phyloP scores from a whole-genome alignment of 2,888 invertebrate species.

The Amiota minor region DNA sequence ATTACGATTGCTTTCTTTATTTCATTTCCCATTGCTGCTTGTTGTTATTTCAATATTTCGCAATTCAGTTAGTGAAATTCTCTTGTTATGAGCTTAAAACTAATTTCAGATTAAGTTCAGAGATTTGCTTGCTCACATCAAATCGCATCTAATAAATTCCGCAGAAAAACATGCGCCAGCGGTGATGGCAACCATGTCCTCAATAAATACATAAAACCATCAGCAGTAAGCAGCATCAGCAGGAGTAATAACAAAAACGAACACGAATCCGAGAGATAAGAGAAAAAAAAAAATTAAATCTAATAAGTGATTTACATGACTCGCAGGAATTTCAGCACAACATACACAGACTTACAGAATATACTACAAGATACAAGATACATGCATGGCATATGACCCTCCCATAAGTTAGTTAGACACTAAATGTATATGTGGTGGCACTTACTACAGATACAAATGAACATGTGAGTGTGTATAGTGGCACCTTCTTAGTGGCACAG shows the following conservation, averaged over 20 bases:
- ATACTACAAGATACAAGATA: no score
- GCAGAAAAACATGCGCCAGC: conserved; percentile 45
- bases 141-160: conserved; percentile 33
- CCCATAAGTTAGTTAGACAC: no score
- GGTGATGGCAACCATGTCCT: background rate
- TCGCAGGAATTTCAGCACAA: conserved; percentile 59
- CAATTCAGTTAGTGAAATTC: conserved; percentile 64
- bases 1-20: conserved; percentile 40
- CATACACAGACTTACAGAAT: no score
- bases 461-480: no score
- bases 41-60: conserved; percentile 38
- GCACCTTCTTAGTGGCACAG: no score
- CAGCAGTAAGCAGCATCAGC: conserved; percentile 16
- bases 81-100: conserved; percentile 67
- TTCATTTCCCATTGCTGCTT: conserved; percentile 57
- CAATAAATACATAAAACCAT: no score
- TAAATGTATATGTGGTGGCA: no score
- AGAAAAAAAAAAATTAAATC: conserved; percentile 37
- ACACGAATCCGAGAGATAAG: conserved; percentile 18
- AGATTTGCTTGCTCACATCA: conserved; percentile 48
- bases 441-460: no score
- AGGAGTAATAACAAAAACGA: conserved; percentile 9
- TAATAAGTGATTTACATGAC: conserved; percentile 68
- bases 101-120: conserved; percentile 64
- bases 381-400: no score